Conservation (phyloP, 2,797 vertebrate species). For the Sebastes trivittatus region DNA sequence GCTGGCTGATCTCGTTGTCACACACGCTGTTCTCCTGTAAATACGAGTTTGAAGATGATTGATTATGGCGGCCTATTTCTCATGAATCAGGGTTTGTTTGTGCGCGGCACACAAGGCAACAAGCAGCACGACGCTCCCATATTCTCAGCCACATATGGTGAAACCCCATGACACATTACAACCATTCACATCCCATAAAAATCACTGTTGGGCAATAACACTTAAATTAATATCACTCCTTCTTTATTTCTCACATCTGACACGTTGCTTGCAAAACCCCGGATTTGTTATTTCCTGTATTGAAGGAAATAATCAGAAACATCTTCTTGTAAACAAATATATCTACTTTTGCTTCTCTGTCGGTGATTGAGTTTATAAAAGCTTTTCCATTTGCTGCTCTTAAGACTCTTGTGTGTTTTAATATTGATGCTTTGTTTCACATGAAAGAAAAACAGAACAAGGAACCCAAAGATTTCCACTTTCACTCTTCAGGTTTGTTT, state of each 20-base stretch:
- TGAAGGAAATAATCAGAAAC: background rate
- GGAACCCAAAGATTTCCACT: background rate
- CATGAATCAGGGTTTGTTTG: slow-evolving; percentile 64
- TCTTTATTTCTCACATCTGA: background rate
- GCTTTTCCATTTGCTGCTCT: background rate
- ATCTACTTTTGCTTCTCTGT: background rate
- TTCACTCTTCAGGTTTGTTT: background rate
- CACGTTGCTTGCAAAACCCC: background rate
- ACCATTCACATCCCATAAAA: slow-evolving; percentile 49
- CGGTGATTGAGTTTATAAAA: background rate
- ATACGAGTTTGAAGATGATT: slow-evolving; percentile 68
- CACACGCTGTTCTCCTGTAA: slow-evolving; percentile 53
- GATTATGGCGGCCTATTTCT: slow-evolving; percentile 65
- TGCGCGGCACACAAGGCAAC: slow-evolving; percentile 35
- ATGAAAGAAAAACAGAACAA: background rate
- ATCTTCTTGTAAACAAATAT: background rate
- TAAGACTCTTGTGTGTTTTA: background rate
- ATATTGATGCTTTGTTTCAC: background rate
- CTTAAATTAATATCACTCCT: slow-evolving; percentile 27
- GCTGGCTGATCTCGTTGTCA: slow-evolving; percentile 61
- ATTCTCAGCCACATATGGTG: slow-evolving; percentile 51
- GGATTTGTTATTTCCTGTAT: background rate
- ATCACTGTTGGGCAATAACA: slow-evolving; percentile 24
- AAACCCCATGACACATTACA: slow-evolving; percentile 49
- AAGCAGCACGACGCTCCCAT: slow-evolving; percentile 23